Conservation (phyloP, 1,140 invertebrate species). For the Drosophila sechellia region DNA sequence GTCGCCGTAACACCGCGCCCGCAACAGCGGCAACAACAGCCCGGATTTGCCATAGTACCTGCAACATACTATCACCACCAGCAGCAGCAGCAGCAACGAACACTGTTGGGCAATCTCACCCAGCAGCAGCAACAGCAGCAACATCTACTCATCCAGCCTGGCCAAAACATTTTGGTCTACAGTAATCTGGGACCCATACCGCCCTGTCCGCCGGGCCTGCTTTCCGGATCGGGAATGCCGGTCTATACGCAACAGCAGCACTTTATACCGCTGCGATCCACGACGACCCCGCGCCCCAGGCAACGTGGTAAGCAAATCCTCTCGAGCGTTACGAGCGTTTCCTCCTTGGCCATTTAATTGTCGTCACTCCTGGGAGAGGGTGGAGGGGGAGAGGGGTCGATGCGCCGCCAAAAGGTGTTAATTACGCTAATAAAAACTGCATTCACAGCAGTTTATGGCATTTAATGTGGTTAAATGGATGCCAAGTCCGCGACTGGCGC, state of each 20-base stretch:
- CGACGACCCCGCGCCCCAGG: slow-evolving; percentile 60
- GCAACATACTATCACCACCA: slow-evolving; percentile 60
- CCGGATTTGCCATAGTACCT: slow-evolving; percentile 47
- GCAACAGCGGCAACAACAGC: slow-evolving; percentile 52
- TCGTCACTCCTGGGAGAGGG: slow-evolving; percentile 13
- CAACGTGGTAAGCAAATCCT: slow-evolving; percentile 72
- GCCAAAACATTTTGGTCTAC: slow-evolving; percentile 74
- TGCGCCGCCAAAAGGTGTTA: slow-evolving; percentile 60
- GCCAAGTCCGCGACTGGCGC: slow-evolving; percentile 41
- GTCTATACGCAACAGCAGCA: slow-evolving; percentile 70
- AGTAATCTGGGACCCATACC: slow-evolving; percentile 74
- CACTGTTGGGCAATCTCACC: slow-evolving; percentile 60
- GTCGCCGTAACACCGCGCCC: slow-evolving; percentile 60
- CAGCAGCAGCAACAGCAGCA: slow-evolving; percentile 68
- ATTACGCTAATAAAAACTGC: slow-evolving; percentile 77
- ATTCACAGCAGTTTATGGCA: slow-evolving; percentile 69
- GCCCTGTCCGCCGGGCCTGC: slow-evolving; percentile 72
- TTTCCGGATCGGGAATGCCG: slow-evolving; percentile 57
- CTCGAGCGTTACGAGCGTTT: slow-evolving; percentile 1
- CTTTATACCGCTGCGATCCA: slow-evolving; percentile 71
- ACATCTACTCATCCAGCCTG: slow-evolving; percentile 70
- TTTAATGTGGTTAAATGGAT: slow-evolving; percentile 69
- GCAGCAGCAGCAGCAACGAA: slow-evolving; percentile 67
- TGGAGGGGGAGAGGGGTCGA: neutral
- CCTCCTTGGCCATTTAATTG: slow-evolving; percentile 53